Conservation (phyloP, 37 sponge, comb jelly and placozoan genomes). For the Bolinopsis microptera region DNA sequence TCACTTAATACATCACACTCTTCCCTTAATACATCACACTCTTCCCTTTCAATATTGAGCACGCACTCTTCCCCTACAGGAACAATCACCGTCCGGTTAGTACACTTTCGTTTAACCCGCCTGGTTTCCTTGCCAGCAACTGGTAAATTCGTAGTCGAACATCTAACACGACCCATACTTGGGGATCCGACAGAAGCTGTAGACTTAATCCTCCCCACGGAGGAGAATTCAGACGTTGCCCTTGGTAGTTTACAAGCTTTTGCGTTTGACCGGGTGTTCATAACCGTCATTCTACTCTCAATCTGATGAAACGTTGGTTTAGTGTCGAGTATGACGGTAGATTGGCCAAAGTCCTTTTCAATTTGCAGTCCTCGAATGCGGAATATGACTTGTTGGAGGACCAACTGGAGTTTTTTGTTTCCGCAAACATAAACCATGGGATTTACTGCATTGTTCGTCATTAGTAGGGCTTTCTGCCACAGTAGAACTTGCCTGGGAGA, state of each 20-base stretch:
- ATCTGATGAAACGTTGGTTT: background rate
- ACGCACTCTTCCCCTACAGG: too few relatives aligned
- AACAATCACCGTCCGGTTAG: too few relatives aligned
- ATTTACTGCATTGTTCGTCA: conserved; percentile 29
- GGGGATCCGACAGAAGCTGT: background rate
- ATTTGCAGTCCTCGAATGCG: background rate
- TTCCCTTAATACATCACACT: too few relatives aligned
- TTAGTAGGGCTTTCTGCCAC: conserved; percentile 36
- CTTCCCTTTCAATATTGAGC: too few relatives aligned
- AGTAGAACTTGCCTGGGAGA: background rate
- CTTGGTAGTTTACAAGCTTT: background rate
- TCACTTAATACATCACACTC: too few relatives aligned
- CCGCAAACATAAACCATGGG: conserved; percentile 5
- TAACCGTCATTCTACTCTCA: background rate
- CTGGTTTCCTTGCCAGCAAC: background rate
- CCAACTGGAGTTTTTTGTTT: background rate
- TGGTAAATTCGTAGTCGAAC: background rate
- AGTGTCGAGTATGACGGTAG: background rate
- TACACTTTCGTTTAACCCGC: background rate
- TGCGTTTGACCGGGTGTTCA: background rate
- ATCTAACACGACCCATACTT: background rate
- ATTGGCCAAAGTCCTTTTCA: background rate
- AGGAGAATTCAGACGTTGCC: background rate
- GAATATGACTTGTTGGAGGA: background rate
- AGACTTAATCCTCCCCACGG: background rate